Evolutionary conservation across 1,140 invertebrate genomes (phyloP), one percentile per base, ranked within the genome.

Genomic region (Microplitis demolitor): DNA sequence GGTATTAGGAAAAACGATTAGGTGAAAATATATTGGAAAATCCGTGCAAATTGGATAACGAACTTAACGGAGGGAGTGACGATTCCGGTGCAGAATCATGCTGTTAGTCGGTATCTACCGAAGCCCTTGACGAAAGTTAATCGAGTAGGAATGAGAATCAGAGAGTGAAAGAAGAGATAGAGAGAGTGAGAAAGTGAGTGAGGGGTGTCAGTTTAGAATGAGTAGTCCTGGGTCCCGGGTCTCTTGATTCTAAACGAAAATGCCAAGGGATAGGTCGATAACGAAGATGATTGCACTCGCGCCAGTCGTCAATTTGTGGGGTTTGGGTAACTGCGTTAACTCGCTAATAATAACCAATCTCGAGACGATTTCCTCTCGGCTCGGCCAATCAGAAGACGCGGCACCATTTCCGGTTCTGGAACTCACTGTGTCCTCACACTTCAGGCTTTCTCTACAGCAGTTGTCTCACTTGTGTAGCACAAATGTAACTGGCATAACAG

Each of bases 271-370:
- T 71, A 58, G 66, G 51, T 71, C 63, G 73, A 74, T 71, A 72
- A 72, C 70, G 70, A 68, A 77, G 80, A 79, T 76, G 79, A 78
- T 79, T 76, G 73, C 58, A 79, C 76, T 81, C 78, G 75, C 77
- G 78, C 78, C 76, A 75, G 75, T 77, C 78, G 76, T 78, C 68
- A 60, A 35, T 71, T 74, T 67, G 69, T 72, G 71, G 71, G 64
- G 66, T 66, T 67, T 60, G 24, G 35, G 39, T 84, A 84, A 85
- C 79, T 78, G 78, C 74, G 79, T 85, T 84, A 84, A 81, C 82
- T 76, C 78, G 79, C 80, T 87, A 86, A 86, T 87, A 86, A 87
- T 87, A 87, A 87, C 84, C 85, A 87, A 86, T 86, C 81, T 87
- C 84, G 78, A 81, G 78, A 80, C 78, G 83, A 87, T 87, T 87